Conservation (phyloP, 2,888 invertebrate genomes). For the Drosophila tanythrix region DNA sequence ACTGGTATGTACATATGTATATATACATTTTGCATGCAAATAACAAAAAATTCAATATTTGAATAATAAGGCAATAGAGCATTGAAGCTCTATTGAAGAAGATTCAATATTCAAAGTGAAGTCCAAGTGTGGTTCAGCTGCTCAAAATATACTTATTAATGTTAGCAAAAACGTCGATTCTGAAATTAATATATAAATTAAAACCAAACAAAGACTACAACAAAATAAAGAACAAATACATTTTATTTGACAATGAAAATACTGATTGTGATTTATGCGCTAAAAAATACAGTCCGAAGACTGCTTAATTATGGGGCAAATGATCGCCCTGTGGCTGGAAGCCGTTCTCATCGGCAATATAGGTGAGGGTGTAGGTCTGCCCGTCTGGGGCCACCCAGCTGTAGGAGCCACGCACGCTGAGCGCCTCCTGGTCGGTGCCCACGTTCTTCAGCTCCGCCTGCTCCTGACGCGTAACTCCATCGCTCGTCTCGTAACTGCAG, state of each 20-base stretch:
- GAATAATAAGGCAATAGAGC: neutral
- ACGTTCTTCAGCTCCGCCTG: constrained; percentile 84
- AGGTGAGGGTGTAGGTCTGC: constrained; percentile 85
- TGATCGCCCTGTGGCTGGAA: constrained; percentile 85
- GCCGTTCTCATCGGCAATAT: constrained; percentile 86
- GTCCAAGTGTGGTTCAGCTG: neutral
- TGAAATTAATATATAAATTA: neutral
- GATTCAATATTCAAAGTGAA: neutral
- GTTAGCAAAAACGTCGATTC: neutral
- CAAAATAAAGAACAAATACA: neutral
- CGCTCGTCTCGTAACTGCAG: constrained; percentile 84
- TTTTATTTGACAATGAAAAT: constrained; percentile 16
- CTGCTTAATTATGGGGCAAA: constrained; percentile 72
- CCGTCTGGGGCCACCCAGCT: constrained; percentile 86
- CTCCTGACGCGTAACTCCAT: constrained; percentile 85
- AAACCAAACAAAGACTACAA: neutral
- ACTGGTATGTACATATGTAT: neutral
- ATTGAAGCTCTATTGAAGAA: neutral
- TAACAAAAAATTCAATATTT: neutral
- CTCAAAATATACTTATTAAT: neutral
- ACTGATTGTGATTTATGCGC: constrained; percentile 16
- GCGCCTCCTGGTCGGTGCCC: constrained; percentile 85
- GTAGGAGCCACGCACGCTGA: constrained; percentile 85
- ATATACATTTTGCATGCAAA: neutral
- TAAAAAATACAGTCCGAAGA: neutral